A percentile compares a stretch with the other conserved stretches of the same genome.
phyloP scores from a whole-genome alignment of 1,140 invertebrate species.

The Drosophila fuyamai region DNA sequence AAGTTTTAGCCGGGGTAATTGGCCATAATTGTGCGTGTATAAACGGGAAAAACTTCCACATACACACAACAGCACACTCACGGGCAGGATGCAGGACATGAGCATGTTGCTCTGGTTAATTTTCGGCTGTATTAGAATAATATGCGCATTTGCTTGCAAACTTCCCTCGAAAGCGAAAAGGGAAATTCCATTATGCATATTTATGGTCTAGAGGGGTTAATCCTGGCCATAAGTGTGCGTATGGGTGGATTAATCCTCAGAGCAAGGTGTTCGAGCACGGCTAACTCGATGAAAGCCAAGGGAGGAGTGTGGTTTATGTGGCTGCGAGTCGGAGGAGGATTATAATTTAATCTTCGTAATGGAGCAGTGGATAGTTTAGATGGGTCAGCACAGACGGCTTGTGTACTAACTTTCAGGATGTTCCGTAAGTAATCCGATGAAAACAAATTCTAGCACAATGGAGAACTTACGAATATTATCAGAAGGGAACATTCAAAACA shows the following conservation, averaged over 20 bases:
- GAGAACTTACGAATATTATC: background rate
- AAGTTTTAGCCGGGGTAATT: conserved; percentile 53
- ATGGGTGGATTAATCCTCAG: conserved; percentile 29
- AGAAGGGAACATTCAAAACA: background rate
- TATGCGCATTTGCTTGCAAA: conserved; percentile 79
- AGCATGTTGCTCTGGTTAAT: conserved; percentile 58
- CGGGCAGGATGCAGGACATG: conserved; percentile 19
- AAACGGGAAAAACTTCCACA: conserved; percentile 64
- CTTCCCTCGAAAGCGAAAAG: conserved; percentile 71
- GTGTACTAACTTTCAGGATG: conserved; percentile 6
- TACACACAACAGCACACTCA: conserved; percentile 6
- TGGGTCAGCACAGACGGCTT: background rate
- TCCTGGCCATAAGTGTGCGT: conserved; percentile 34
- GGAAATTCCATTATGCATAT: conserved; percentile 77
- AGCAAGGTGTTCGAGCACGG: conserved; percentile 47
- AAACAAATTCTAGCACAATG: conserved; percentile 1
- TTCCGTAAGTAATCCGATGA: conserved; percentile 18
- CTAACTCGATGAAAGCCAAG: conserved; percentile 35
- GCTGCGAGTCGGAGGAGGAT: conserved; percentile 14
- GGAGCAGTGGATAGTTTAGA: conserved; percentile 19
- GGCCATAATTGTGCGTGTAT: conserved; percentile 67
- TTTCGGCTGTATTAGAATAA: conserved; percentile 77
- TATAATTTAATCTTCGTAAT: conserved; percentile 51
- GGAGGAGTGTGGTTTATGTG: conserved; percentile 12
- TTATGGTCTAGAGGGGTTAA: conserved; percentile 55